Evolutionary conservation across 2,113 vertebrate species (phyloP).

Genomic region (Dasypus novemcinctus): DNA sequence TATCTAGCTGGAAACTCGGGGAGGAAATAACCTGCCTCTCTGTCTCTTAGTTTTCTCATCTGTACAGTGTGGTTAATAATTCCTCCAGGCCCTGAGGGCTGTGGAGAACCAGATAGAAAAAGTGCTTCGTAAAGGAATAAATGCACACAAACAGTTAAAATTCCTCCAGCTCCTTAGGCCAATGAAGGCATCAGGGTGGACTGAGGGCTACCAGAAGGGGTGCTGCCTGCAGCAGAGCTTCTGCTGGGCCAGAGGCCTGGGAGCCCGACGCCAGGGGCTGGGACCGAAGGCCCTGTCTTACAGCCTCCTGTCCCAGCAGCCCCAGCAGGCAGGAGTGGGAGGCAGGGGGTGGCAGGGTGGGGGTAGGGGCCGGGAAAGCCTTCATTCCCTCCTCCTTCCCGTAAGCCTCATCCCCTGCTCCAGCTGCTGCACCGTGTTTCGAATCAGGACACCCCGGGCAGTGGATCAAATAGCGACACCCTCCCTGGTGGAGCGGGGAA

Average conservation of each 20-base stretch:
- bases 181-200: background rate
- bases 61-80: background rate
- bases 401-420: background rate
- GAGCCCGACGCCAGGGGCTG: background rate
- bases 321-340: background rate
- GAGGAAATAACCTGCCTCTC: background rate
- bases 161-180: background rate
- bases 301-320: background rate
- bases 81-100: background rate
- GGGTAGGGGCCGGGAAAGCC: rapidly evolving
- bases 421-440: background rate
- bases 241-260: background rate
- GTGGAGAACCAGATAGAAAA: background rate
- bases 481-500: background rate
- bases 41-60: background rate
- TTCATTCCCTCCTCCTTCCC: background rate
- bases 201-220: background rate
- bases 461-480: background rate
- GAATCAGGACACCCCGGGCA: background rate
- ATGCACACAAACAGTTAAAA: background rate
- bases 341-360: too few relatives aligned
- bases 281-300: rapidly evolving
- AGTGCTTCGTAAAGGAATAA: background rate
- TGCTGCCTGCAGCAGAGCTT: background rate
- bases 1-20: background rate